Base-by-base conservation (phyloP, 2,888 invertebrate genomes). In the Ceraclea dissimilis region DNA sequence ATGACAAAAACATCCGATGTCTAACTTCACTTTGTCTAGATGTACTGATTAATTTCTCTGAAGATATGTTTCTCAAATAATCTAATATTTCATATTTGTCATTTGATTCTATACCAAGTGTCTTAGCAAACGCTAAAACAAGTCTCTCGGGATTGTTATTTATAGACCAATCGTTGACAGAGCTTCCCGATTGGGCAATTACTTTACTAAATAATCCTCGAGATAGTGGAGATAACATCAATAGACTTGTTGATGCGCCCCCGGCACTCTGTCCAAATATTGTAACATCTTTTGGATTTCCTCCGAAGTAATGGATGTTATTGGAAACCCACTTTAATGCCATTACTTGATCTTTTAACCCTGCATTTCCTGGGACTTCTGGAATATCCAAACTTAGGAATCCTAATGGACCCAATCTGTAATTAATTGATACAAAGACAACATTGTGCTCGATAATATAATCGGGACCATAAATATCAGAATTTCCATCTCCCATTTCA, bases 181-280 rank as follows among this genome's bases (percentile, higher is more conserved):
- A 22, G 18, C 43, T n/a, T 26, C 55, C 55, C 1, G 55, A 56
- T 44, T 50, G 47, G 10, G 21, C 13, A 4, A 56, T 56, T 6
- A 46, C 51, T 56, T 56, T 56, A 16, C 10, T 2, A 33, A 51
- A 56, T 33, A 56, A 47, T 20, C 55, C 55, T 20, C 22, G 2
- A 11, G 55, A 18, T 21, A 43, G 13, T 0, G 39, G 20, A 8
- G 50, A 51, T 21, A 54, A 10, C 1, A 54, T 48, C 13, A 48
- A 17, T 39, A 18, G 43, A 31, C 57, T 54, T 8, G 49, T 47
- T 10, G 54, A 51, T 11, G 39, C 57, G 2, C 49, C 34, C 20
- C 60, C 60, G 19, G 60, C 60, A 31, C 60, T 60, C 21, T 60
- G 54, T 31, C 60, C 60, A 19, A 60, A 57, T 18, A 60, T 34